Percentiles rank a stretch among this genome's conserved stretches.
phyloP scores from a whole-genome alignment of 2,888 invertebrate species.

The Caenorhabditis japonica region DNA sequence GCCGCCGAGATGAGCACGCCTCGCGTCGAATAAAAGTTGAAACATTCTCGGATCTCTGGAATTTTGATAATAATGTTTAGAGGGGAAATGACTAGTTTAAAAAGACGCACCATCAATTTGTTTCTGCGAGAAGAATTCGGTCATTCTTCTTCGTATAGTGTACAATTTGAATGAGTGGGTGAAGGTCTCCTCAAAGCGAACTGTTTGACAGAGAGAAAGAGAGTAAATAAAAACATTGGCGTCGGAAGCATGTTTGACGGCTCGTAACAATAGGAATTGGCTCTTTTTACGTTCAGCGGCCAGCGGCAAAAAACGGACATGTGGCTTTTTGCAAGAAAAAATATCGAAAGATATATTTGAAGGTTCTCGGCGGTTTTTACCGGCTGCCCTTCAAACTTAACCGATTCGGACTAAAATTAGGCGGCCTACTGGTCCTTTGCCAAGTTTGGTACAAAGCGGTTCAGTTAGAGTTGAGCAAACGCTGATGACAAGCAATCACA shows the following conservation, averaged over 20 bases:
- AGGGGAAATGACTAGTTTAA: background rate
- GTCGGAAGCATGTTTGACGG: slow-evolving; percentile 19
- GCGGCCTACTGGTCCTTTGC: too few relatives aligned
- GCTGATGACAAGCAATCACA: too few relatives aligned
- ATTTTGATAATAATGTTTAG: background rate
- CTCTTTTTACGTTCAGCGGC: background rate
- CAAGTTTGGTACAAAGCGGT: too few relatives aligned
- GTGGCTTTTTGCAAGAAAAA: too few relatives aligned
- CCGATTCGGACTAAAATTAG: too few relatives aligned
- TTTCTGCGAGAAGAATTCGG: slow-evolving; percentile 54
- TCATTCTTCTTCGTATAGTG: slow-evolving; percentile 18
- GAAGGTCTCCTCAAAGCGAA: slow-evolving; percentile 12
- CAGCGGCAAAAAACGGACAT: too few relatives aligned
- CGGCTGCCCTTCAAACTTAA: too few relatives aligned
- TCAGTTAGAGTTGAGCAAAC: too few relatives aligned
- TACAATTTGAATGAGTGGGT: background rate
- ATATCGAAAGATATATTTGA: too few relatives aligned
- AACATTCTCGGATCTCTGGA: slow-evolving; percentile 64
- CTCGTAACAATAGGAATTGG: slow-evolving; percentile 18
- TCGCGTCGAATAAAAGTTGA: slow-evolving; percentile 58
- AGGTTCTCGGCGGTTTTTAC: too few relatives aligned
- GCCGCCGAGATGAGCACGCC: slow-evolving; percentile 48
- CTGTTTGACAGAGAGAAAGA: slow-evolving; percentile 6
- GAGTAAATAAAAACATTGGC: background rate
- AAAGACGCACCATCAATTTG: slow-evolving; percentile 59